Conservation (phyloP, 1,140 invertebrate genomes). For the Drosophila tsacasi region DNA sequence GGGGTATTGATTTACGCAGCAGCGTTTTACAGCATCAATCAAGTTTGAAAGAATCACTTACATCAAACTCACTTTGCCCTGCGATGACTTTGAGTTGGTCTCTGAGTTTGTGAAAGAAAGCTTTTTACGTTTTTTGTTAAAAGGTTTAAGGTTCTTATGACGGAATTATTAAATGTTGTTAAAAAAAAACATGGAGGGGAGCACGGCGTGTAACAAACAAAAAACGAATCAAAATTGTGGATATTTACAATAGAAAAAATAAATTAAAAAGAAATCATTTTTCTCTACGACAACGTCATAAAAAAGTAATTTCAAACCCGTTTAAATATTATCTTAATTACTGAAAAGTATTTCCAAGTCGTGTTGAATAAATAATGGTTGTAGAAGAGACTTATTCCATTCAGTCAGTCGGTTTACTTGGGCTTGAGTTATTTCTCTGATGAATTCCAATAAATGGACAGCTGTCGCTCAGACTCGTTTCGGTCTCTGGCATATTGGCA, state of each 20-base stretch:
- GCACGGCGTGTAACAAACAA: no score
- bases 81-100: neutral
- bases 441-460: neutral
- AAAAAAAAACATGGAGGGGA: no score
- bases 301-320: neutral
- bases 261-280: no score
- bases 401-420: neutral
- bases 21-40: neutral
- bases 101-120: neutral
- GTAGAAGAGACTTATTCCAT: neutral
- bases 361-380: neutral
- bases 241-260: no score
- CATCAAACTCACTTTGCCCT: neutral
- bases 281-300: no score
- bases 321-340: neutral
- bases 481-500: neutral
- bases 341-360: neutral
- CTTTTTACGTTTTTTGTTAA: no score
- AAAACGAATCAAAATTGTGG: no score
- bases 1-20: slow-evolving; percentile 3
- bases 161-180: no score
- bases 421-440: slow-evolving; percentile 15
- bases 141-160: neutral
- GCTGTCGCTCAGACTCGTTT: neutral
- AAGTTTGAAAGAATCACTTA: slow-evolving; percentile 14